These are phyloP conservation scores for Tineola bisselliella DNA, from an alignment of 2,888 invertebrate species.

Conservation along the genomic window DNA sequence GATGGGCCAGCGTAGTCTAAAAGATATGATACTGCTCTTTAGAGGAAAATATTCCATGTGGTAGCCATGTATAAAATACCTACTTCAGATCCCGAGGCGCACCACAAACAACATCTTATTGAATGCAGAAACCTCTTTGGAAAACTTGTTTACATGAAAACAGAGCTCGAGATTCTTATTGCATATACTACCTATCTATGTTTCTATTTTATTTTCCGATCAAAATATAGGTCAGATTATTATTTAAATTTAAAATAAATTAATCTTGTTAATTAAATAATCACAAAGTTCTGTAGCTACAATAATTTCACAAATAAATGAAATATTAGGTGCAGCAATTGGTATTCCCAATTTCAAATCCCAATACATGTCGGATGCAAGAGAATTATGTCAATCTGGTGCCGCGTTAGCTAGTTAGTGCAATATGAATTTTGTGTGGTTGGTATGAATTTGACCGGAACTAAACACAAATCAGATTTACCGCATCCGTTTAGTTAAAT, in stretches of 20 bases:
- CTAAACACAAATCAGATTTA: constrained; percentile 8
- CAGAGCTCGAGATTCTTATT: background rate
- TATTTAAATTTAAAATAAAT: background rate
- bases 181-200: background rate
- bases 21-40: background rate
- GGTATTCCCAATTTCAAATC: constrained; percentile 3
- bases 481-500: background rate
- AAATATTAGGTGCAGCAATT: background rate
- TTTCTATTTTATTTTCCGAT: background rate
- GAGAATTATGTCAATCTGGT: constrained; percentile 61
- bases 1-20: background rate
- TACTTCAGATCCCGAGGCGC: background rate
- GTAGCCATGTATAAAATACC: constrained; percentile 8
- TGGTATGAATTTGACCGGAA: constrained; percentile 12
- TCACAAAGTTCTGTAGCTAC: background rate
- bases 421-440: constrained; percentile 47
- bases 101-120: constrained; percentile 42
- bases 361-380: constrained; percentile 43
- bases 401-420: constrained; percentile 57
- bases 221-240: background rate
- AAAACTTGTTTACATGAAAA: constrained; percentile 12
- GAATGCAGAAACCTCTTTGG: constrained; percentile 34
- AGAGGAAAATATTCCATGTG: constrained; percentile 8
- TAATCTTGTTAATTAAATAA: background rate
- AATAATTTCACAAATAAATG: background rate